Base-by-base conservation (phyloP, 2,888 invertebrate species). In the Eupithecia dodoneata region DNA sequence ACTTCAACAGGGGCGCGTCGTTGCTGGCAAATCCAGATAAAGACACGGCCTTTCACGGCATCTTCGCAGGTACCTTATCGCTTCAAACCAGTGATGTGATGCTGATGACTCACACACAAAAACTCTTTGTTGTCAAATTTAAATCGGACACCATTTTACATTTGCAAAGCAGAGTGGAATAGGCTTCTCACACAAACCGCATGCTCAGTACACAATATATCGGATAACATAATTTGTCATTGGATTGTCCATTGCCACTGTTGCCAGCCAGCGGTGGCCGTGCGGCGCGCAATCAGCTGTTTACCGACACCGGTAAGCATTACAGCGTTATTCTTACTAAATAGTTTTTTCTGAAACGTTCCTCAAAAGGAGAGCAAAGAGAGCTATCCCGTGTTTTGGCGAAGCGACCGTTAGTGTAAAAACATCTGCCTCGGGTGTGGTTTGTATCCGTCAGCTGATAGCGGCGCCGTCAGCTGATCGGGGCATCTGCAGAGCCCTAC, bases 341-440 rank as follows among this genome's bases (percentile, higher is more conserved):
- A 9, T 44, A 67, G 45, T 69, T 18, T 69, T 69, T 12, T 69
- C 18, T 45, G 69, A 18, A 69, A 47, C 49, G 52, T 66, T 73
- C 66, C 5, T 59, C 9, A 10, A 18, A 3, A 18, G 67, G 41
- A 42, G 44, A 15, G 55, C 55, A 55, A 55, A 55, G 55, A 30
- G 63, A 63, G 41, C 13, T 65, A 0, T 45, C 18, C 12, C 49
- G 42, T 45, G 52, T 69, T 73, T 63, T 70, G 18, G 76, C 41
- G 10, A 52, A 18, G 41, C 45, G 47, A 18, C 44, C 30, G 41
- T 67, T 71, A 44, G 59, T 41, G 42, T 47, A 67, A 42, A 76
- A 42, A 76, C 76, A 73, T 73, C 76, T 76, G 76, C 45, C 30
- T 44, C 71, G 73, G 76, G 76, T 73, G 76, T 59, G 4, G 30